Evolutionary conservation across 2,113 vertebrate species (phyloP).

Genomic region (Tenebrosternarchus preto): DNA sequence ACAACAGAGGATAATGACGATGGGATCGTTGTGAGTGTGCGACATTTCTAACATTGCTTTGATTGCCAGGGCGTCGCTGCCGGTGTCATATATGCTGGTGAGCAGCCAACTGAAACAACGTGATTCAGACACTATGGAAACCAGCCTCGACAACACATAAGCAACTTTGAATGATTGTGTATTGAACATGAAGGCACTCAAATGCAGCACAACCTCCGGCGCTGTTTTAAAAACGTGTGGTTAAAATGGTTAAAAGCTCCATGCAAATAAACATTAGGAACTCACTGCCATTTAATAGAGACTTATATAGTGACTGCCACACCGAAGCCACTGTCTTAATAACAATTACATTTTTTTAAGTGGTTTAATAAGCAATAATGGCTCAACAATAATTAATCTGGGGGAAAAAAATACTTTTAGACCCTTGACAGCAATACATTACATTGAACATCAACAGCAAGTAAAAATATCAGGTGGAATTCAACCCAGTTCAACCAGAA

Average conservation of each 20-base stretch:
- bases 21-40: neutral
- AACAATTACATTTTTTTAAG: neutral
- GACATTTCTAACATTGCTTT: constrained; percentile 9
- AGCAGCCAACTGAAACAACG: neutral
- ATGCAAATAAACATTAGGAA: neutral
- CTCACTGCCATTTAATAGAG: neutral
- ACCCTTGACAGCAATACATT: neutral
- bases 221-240: neutral
- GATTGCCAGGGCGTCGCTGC: constrained; percentile 1
- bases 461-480: neutral
- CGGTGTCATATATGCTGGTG: neutral
- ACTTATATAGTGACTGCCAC: neutral
- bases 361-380: too few relatives aligned
- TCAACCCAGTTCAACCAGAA: neutral
- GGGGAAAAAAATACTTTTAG: too few relatives aligned
- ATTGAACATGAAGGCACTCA: neutral
- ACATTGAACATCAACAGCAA: neutral
- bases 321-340: neutral
- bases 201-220: neutral
- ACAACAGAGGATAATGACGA: neutral
- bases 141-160: constrained; percentile 52
- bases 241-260: neutral
- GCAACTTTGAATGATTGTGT: neutral
- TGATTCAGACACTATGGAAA: constrained; percentile 47
- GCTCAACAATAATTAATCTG: too few relatives aligned